Base-by-base conservation (phyloP, 2,888 invertebrate species). In the Phengaris alcon region DNA sequence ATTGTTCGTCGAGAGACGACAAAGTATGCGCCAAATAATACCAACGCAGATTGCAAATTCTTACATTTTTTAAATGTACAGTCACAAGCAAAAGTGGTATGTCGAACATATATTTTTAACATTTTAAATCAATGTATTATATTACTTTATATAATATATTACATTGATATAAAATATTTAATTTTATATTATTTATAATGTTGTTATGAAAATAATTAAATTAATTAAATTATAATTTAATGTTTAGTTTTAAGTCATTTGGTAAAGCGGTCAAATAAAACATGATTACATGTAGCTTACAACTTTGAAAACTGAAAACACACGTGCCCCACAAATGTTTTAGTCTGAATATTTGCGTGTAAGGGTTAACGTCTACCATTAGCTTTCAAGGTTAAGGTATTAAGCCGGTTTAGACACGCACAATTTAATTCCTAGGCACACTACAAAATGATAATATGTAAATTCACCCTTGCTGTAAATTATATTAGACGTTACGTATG, bases 341-440 rank as follows among this genome's bases (percentile, higher is more conserved):
- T 51, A 12, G 22, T 70, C 15, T 22, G 22, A 70, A 70, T 51
- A 51, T 70, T 70, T 22, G 69, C 69, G 48, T 6, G 69, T 69
- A 69, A 69, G 69, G 69, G 69, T 69, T 69, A 69, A 69, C 69
- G 69, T n/a, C 46, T 69, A 69, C 69, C 64, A 64, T 64, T 48
- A 69, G 69, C 48, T 69, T 15, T 70, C 70, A 70, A 70, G 70
- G 70, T 70, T 70, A 51, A 51, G 70, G 51, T 70, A 51, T 70
- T 22, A 70, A 52, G 70, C 70, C 70, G 51, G 51, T 51, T 51
- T 51, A 51, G 70, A 48, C 70, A 51, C 70, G 52, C 52, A 70
- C 70, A 70, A 70, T 70, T 70, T 70, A 70, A 70, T 70, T 70
- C 15, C 70, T 51, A 69, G 69, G 48, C 9, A 48, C 22, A 69